These are phyloP conservation scores for Vulpes lagopus DNA, from an alignment of 2,113 vertebrate species.

Conservation along the genomic window DNA sequence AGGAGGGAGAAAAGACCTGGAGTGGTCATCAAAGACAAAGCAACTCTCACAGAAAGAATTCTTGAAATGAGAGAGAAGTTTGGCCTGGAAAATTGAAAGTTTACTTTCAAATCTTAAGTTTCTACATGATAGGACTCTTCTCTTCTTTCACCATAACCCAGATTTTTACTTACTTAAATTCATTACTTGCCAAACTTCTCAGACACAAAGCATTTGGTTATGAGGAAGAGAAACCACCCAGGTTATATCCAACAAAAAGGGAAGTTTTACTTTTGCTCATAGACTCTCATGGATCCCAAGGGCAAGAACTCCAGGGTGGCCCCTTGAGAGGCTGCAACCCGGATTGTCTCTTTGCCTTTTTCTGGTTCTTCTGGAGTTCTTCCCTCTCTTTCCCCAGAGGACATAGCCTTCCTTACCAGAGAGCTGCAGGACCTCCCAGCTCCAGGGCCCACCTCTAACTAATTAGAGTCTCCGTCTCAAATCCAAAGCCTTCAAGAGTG, in stretches of 20 bases:
- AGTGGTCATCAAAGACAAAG: neutral
- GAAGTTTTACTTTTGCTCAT: neutral
- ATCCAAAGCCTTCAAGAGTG: constrained; percentile 34
- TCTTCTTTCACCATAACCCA: neutral
- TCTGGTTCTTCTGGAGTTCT: neutral
- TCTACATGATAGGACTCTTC: neutral
- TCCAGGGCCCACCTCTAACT: neutral
- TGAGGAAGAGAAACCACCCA: neutral
- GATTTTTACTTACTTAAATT: neutral
- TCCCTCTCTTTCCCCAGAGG: neutral
- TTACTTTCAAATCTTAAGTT: constrained; percentile 36
- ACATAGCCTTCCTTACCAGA: neutral
- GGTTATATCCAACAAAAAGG: neutral
- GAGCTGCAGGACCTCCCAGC: neutral
- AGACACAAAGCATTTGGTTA: neutral
- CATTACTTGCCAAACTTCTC: neutral
- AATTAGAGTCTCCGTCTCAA: neutral
- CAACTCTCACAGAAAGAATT: neutral
- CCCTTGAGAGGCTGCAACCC: neutral
- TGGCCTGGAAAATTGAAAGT: neutral
- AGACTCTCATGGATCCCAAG: neutral
- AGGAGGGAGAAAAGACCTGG: neutral
- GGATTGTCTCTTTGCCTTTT: neutral
- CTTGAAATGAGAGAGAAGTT: neutral
- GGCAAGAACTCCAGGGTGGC: neutral